A percentile compares a stretch with the other conserved stretches of the same genome.
Conservation (phyloP, 2,797 vertebrate species). For the Pempheris klunzingeri region DNA sequence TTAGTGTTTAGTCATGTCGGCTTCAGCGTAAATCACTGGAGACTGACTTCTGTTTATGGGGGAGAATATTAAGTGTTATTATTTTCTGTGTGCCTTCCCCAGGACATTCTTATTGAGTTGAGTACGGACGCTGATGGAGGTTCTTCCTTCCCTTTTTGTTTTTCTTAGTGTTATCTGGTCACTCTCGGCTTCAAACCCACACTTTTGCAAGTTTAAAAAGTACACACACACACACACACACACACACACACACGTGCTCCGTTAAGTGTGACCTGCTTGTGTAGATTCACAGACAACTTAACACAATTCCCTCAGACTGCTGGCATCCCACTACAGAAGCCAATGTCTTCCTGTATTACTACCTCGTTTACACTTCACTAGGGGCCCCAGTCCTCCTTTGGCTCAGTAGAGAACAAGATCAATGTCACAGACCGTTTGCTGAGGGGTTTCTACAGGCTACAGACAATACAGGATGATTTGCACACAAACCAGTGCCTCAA, state of each 20-base stretch:
- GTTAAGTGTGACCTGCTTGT: not conserved
- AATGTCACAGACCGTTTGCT: not conserved
- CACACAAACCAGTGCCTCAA: not conserved
- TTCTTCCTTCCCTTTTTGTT: too few species aligned
- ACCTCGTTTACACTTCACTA: conserved; percentile 42
- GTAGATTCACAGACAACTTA: not conserved
- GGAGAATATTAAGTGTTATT: not conserved
- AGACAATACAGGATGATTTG: not conserved
- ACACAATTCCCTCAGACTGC: conserved; percentile 23
- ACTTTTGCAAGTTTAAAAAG: too few species aligned
- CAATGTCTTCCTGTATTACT: conserved; percentile 28
- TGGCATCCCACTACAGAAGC: conserved; percentile 16
- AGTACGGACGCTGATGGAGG: too few species aligned
- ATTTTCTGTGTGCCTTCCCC: not conserved
- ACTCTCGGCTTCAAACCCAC: too few species aligned
- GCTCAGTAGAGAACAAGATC: conserved; percentile 16
- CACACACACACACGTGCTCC: not conserved
- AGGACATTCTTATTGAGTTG: too few species aligned
- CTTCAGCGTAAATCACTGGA: not conserved
- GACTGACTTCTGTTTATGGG: not conserved
- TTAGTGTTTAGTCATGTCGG: not conserved
- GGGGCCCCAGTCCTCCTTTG: not conserved
- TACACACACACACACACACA: not conserved
- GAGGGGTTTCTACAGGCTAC: conserved; percentile 6
- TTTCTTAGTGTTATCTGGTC: not conserved